Evolutionary conservation across 2,113 vertebrate genomes (phyloP), one percentile per base, ranked within the genome.

Genomic region (Ptilorrhoa leucosticta): DNA sequence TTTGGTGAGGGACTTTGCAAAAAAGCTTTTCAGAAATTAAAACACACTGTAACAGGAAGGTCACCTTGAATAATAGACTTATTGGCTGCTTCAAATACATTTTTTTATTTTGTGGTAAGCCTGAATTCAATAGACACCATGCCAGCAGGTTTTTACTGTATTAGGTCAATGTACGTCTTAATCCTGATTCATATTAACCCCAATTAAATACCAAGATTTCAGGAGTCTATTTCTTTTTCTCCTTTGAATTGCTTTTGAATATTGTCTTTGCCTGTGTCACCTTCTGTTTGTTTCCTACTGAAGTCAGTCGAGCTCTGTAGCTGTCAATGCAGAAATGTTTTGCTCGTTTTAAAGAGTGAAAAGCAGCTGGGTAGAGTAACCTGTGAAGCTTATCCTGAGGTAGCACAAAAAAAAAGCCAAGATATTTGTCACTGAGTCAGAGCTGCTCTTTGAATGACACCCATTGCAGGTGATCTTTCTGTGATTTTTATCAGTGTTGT

Each of bases 11-110:
- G 78, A 76, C 87, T 33, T 76, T 53, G 57, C 15, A 60, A 65
- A 95, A 95, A 95, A 90, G 87, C 90, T 91, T 91, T 89, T 44
- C 10, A 31, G 57, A 91, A 90, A 95, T 97, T 87, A 89, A 95
- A 94, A 44, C 37, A 4, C 0, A 0, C 9, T 47, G 16, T n/a
- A 75, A 37, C 10, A 57, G 11, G 21, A 45, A 72, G 51, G 87
- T 94, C 53, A 88, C 61, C 45, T 22, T 56, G 66, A 57, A 17
- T 75, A 56, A 69, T 4, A 2, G 4, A 18, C 11, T 78, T 71
- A 30, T 2, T 60, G 84, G 65, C 56, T 79, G 6, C 51, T 82
- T 90, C 44, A 64, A 22, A 20, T 56, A 35, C 5, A 13, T 45
- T 5, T 24, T 6, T 75, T n/a, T 22, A 63, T 45, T 83, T 35